Base-by-base conservation (phyloP, 2,113 vertebrate genomes). In the Pandion haliaetus region DNA sequence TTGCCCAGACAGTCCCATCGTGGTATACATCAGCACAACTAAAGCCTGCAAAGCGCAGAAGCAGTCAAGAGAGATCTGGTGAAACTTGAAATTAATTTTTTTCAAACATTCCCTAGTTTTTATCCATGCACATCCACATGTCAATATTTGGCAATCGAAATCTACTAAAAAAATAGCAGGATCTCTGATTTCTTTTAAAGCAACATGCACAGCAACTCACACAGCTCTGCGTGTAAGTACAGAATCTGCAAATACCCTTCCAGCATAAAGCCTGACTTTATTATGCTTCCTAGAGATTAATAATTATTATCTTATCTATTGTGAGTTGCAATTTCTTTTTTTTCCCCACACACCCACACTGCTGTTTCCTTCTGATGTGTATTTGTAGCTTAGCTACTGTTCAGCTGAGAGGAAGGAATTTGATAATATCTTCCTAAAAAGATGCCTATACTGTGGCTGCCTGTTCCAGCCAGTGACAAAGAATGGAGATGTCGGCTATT, bases 1-100 rank as follows among this genome's bases (percentile, higher is more conserved):
- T 97, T 96, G 86, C 87, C 32, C 82, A 91, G 95, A 97, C 98
- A 98, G 95, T 97, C 92, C 92, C 74, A 52, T 70, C 77, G 20
- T 92, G 98, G 95, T 95, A 73, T 61, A 79, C 24, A 81, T 80
- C 83, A 74, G 92, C 94, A 80, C 62, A 66, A 71, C 81, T 84
- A 82, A 69, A 77, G 82, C 84, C 82, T 95, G 85, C 78, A 87
- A 72, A 42, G 82, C 83, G 85, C 77, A 61, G 5, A 7, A 72
- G 92, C 79, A 94, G 91, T 93, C 95, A 71, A 47, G 83, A 90
- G 40, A 82, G 66, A 95, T 57, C 79, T 88, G 91, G 80, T 88
- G 78, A 87, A 72, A 93, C 84, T 86, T 50, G 18, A 83, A 85
- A 90, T 58, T 3, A 45, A 8, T 29, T 72, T 73, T 72, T 81